Base-by-base conservation (phyloP, 2,888 invertebrate genomes). In the Ecliptopera silaceata region DNA sequence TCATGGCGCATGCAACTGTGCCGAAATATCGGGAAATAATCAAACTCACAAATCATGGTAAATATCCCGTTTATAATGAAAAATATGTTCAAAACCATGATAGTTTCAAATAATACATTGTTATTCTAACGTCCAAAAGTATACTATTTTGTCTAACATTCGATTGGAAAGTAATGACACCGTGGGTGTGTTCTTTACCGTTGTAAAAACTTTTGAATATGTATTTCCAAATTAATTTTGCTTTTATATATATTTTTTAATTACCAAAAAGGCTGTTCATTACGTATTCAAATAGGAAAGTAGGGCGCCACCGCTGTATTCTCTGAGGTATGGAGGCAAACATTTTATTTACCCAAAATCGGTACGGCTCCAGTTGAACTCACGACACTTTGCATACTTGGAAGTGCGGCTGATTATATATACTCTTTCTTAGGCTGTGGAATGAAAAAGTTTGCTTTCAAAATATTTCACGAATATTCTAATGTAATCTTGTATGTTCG, bases 301-400 rank as follows among this genome's bases (percentile, higher is more conserved):
- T 61, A 63, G 63, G 70, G 67, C 58, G 69, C 70, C 68, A 59
- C 61, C 68, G 56, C 65, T 61, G 69, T 69, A 69, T 73, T 69
- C 68, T 71, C 67, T 71, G 66, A 73, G 78, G 74, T 74, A 72
- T 74, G 67, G 70, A 64, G 66, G 62, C 65, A 65, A 69, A 64
- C 70, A 73, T 69, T 78, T 79, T 80, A 80, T 80, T 81, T 79
- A 74, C 76, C 72, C 76, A 78, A 81, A 79, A 80, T 79, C 75
- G 69, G 77, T 79, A 77, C 64, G 66, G 65, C 75, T 72, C 70
- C 62, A 68, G 67, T 66, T 65, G 58, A 61, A 64, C 67, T 68
- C 65, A 74, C 58, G 53, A 58, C 77, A 76, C 70, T 77, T 76
- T 64, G 63, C 61, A 60, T 66, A 60, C 61, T 64, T 54, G 52